A percentile compares a stretch with the other conserved stretches of the same genome.
Evolutionary conservation across 1,140 invertebrate species (phyloP).

Genomic region (Physella acuta): DNA sequence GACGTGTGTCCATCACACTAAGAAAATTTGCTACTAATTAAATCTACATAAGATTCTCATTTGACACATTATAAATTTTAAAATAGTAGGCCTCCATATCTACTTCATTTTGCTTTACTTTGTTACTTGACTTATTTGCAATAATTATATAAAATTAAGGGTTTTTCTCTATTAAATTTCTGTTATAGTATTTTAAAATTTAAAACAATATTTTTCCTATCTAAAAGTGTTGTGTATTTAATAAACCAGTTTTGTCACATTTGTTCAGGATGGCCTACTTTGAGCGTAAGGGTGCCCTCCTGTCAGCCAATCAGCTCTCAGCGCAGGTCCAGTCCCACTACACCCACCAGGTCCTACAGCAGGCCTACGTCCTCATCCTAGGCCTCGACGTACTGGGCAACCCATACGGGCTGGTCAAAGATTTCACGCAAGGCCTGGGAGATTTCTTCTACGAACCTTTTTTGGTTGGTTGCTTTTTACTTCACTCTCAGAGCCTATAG

Average conservation of each 20-base stretch:
- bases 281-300: slow-evolving; percentile 47
- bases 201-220: not conserved
- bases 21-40: no score
- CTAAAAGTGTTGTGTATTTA: not conserved
- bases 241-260: not conserved
- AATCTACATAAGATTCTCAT: no score
- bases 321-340: slow-evolving; percentile 55
- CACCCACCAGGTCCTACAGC: slow-evolving; percentile 58
- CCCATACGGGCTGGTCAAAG: slow-evolving; percentile 61
- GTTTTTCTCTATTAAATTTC: no score
- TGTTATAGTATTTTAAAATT: no score
- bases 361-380: slow-evolving; percentile 61
- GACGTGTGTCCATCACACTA: no score
- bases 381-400: slow-evolving; percentile 63
- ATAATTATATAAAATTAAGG: no score
- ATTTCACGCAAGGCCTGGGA: slow-evolving; percentile 60
- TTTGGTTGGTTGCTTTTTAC: no score
- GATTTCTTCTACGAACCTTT: slow-evolving; percentile 62
- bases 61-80: no score
- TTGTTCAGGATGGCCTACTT: slow-evolving; percentile 55
- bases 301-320: slow-evolving; percentile 47
- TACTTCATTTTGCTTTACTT: no score
- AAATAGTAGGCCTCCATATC: no score
- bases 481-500: no score
- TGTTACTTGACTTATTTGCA: no score